These are phyloP conservation scores for Isoperla grammatica DNA, from an alignment of 2,888 invertebrate genomes.

Conservation along the genomic window DNA sequence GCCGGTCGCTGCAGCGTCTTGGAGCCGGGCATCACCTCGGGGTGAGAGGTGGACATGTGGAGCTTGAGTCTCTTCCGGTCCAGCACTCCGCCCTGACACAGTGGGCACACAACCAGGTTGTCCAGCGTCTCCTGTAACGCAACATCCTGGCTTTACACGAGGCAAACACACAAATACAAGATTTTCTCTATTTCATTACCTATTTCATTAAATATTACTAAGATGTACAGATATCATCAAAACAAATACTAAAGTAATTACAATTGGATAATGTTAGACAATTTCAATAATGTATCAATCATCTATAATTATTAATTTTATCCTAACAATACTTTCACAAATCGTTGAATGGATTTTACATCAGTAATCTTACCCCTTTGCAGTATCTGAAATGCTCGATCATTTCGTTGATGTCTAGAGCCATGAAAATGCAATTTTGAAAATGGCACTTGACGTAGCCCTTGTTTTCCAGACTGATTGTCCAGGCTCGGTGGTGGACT, in stretches of 20 bases:
- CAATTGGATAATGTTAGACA: too few relatives aligned
- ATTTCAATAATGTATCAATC: too few relatives aligned
- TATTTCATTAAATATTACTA: too few relatives aligned
- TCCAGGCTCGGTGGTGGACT: conserved; percentile 34
- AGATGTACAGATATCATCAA: too few relatives aligned
- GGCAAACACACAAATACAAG: too few relatives aligned
- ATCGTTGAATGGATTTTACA: too few relatives aligned
- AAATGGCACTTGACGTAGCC: conserved; percentile 34
- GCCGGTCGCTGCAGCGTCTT: too few relatives aligned
- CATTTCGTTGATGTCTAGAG: conserved; percentile 34
- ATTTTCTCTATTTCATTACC: too few relatives aligned
- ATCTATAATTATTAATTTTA: too few relatives aligned
- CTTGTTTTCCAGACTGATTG: conserved; percentile 32
- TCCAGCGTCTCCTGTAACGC: neutral
- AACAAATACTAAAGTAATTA: too few relatives aligned
- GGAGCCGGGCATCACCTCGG: neutral
- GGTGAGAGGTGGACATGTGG: conserved; percentile 17
- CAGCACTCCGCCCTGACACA: conserved; percentile 14
- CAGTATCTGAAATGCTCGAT: conserved; percentile 30
- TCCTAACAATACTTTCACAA: too few relatives aligned
- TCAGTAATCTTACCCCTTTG: conserved; percentile 24
- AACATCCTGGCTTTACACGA: too few relatives aligned
- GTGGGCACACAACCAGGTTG: conserved; percentile 7
- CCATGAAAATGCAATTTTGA: conserved; percentile 35
- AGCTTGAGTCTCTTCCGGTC: conserved; percentile 6